Evolutionary conservation across 2,888 invertebrate species (phyloP), one percentile per base, ranked within the genome.

Genomic region (Drosophila limbata): DNA sequence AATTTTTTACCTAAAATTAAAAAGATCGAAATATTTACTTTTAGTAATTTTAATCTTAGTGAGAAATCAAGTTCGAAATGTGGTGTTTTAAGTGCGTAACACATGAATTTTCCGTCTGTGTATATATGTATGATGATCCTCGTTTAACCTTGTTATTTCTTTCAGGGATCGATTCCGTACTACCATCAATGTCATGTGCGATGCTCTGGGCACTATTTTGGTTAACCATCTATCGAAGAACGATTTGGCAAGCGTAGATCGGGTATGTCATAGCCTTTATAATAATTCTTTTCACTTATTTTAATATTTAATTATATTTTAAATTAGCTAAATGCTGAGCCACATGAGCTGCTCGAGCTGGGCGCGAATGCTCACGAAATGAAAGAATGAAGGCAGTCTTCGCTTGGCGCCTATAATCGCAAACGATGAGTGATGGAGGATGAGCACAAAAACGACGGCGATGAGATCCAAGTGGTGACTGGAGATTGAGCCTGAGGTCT

Each of bases 151-250:
- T 21, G 65, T 73, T 2, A 28, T 33, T 57, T 0, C 0, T 53
- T 69, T 93, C 92, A 97, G 97, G 70, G 97, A 97, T 93, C 95
- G 97, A 81, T 97, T 97, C 94, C 95, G 97, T 91, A 95, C 97
- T 90, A 95, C 97, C 89, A 95, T 98, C 87, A 99, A 99, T 93
- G 99, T 99, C 35, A 95, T 98, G 92, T 98, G 99, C 85, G 99
- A 99, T 92, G 97, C 98, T 11, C 93, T 98, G 68, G 99, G 99
- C 44, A 98, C 98, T 47, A 97, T 97, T 65, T 95, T 99, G 59
- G 98, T 99, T 33, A 95, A 97, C 88, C 95, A 96, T 80, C 93
- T 98, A 74, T 97, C 97, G 66, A 95, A 95, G 89, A 94, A 95
- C 11, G 97, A 98, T 89, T 92, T 96, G 67, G 93, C 93, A 63